Conservation (phyloP, 2,888 invertebrate genomes). For the Junonia oenone region DNA sequence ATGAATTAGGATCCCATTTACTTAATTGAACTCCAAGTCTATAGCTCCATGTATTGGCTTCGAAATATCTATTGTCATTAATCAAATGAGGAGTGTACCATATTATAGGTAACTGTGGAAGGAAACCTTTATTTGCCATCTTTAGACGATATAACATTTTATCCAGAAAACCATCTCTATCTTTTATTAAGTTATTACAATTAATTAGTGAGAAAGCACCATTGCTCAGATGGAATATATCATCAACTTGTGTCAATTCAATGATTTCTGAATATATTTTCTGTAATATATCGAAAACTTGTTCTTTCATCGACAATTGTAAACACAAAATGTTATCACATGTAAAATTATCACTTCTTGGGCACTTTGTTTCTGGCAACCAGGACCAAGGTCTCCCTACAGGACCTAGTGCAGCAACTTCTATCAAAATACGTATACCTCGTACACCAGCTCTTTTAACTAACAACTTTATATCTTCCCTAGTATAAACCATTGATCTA, state of each 20-base stretch:
- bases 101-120: slow-evolving; percentile 79
- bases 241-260: slow-evolving; percentile 84
- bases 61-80: slow-evolving; percentile 64
- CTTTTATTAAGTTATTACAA: slow-evolving; percentile 83
- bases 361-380: slow-evolving; percentile 79
- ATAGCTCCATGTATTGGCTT: slow-evolving; percentile 65
- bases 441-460: slow-evolving; percentile 86
- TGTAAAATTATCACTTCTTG: slow-evolving; percentile 39
- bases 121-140: slow-evolving; percentile 76
- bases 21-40: slow-evolving; percentile 83
- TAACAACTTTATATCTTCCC: slow-evolving; percentile 83
- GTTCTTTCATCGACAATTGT: slow-evolving; percentile 84
- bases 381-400: slow-evolving; percentile 91
- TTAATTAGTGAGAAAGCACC: slow-evolving; percentile 84
- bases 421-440: slow-evolving; percentile 91
- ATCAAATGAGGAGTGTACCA: slow-evolving; percentile 85
- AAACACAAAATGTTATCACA: slow-evolving; percentile 89
- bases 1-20: slow-evolving; percentile 85
- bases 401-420: slow-evolving; percentile 93
- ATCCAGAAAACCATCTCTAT: slow-evolving; percentile 85
- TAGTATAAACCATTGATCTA: slow-evolving; percentile 84
- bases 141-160: slow-evolving; percentile 81
- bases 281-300: slow-evolving; percentile 83
- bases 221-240: slow-evolving; percentile 89
- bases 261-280: slow-evolving; percentile 85